Base-by-base conservation (phyloP, 2,888 invertebrate species). In the Scotopteryx bipunctaria region DNA sequence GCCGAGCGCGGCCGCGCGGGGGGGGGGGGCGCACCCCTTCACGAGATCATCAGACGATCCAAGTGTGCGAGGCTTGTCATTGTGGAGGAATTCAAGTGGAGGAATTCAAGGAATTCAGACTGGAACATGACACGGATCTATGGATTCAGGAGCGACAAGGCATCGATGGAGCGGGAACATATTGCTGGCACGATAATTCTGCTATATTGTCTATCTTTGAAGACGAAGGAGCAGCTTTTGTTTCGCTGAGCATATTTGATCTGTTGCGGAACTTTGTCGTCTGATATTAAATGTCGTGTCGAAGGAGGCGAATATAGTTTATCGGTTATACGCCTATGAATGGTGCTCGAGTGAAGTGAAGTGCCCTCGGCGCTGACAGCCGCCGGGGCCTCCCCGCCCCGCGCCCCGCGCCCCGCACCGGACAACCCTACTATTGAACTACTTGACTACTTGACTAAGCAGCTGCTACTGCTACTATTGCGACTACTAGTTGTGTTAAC, bases 261-360 rank as follows among this genome's bases (percentile, higher is more conserved):
- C 17, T 29, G 14, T 13, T 29, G 25, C 4, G 9, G 16, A 27
- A 32, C 35, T 23, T 43, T 35, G 33, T 37, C 21, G 29, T 29
- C 14, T 29, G 29, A 45, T 45, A 37, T 29, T 36, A 29, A 44
- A 36, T 36, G 17, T 44, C 19, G 29, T 15, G 21, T 23, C 43
- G 31, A 16, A 36, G 29, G 13, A 37, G 8, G 17, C 23, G 23
- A 13, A 37, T 37, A 50, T 43, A 50, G 37, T 43, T 37, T 43
- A 50, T 50, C 37, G 43, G 37, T 50, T 38, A 43, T 42, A 43
- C 49, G 42, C 17, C 31, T 37, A 43, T 43, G 49, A 50, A 50
- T 50, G 37, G 13, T 43, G 23, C 43, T 50, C 49, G 43, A 36
- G 37, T 25, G 43, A 21, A 50, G 49, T 14, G 38, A 21, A 50